Evolutionary conservation across 2,113 vertebrate species (phyloP).

Genomic region (Balaeniceps rex): DNA sequence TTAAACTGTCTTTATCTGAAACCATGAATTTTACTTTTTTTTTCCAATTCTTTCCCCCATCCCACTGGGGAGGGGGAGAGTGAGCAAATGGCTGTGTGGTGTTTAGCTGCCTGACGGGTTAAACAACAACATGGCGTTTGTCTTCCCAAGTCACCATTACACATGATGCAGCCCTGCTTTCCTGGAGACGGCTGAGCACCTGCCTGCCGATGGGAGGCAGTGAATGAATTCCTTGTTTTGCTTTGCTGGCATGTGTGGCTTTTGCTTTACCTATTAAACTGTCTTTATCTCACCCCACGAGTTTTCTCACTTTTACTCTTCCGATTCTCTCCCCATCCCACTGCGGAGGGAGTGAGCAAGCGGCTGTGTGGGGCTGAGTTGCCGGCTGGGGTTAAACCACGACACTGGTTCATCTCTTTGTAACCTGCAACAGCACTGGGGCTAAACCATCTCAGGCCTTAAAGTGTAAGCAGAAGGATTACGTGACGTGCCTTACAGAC

Average conservation of each 20-base stretch:
- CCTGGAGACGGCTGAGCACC: background rate
- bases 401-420: background rate
- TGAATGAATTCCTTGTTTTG: background rate
- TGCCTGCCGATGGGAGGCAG: background rate
- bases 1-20: too few relatives aligned
- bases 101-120: too few relatives aligned
- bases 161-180: background rate
- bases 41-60: too few relatives aligned
- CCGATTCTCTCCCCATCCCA: background rate
- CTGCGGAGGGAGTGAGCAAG: background rate
- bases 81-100: too few relatives aligned
- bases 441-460: background rate
- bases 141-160: background rate
- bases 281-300: background rate
- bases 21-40: too few relatives aligned
- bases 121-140: too few relatives aligned
- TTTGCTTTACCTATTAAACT: background rate
- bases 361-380: background rate
- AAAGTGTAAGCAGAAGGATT: background rate
- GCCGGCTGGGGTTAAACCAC: background rate
- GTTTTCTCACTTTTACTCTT: background rate
- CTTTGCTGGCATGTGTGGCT: fast-evolving
- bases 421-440: background rate
- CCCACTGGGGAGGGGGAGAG: too few relatives aligned
- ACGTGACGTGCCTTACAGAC: background rate